Percentiles rank a stretch among this genome's conserved stretches.
Conservation (phyloP, 2,113 vertebrate species). For the Patagioenas fasciata region DNA sequence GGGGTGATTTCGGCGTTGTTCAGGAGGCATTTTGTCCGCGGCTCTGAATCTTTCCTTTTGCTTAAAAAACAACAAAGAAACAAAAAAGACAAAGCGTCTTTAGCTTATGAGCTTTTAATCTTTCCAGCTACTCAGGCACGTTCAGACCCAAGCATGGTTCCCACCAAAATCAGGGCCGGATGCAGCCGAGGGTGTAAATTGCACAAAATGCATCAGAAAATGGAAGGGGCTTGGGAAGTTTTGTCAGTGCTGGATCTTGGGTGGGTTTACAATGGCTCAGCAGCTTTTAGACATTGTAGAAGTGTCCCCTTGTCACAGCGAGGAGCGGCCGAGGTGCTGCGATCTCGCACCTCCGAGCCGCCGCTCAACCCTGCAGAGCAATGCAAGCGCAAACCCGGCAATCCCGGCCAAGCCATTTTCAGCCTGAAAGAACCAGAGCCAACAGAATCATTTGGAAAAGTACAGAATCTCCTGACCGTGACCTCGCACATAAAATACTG, state of each 20-base stretch:
- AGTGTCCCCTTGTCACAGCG: not conserved
- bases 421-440: constrained; percentile 26
- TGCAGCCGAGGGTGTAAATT: not conserved
- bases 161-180: not conserved
- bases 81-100: not conserved
- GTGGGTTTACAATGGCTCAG: not conserved
- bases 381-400: not conserved
- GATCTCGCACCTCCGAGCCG: not conserved
- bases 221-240: not conserved
- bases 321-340: not conserved
- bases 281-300: not conserved
- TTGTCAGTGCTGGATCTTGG: not conserved
- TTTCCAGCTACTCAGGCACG: not conserved
- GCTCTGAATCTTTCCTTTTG: constrained; percentile 95
- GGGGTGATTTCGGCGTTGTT: constrained; percentile 93
- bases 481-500: not conserved
- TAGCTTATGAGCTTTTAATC: not conserved
- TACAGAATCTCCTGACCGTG: not conserved
- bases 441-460: constrained; percentile 36
- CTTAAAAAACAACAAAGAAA: constrained; percentile 46
- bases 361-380: not conserved
- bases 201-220: not conserved
- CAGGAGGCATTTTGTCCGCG: constrained; percentile 91
- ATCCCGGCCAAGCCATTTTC: not conserved
- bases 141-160: not conserved